Percentiles rank a stretch among this genome's conserved stretches.
These are phyloP conservation scores for Pseudoips prasinana DNA, from an alignment of 2,888 invertebrate species.

Conservation along the genomic window DNA sequence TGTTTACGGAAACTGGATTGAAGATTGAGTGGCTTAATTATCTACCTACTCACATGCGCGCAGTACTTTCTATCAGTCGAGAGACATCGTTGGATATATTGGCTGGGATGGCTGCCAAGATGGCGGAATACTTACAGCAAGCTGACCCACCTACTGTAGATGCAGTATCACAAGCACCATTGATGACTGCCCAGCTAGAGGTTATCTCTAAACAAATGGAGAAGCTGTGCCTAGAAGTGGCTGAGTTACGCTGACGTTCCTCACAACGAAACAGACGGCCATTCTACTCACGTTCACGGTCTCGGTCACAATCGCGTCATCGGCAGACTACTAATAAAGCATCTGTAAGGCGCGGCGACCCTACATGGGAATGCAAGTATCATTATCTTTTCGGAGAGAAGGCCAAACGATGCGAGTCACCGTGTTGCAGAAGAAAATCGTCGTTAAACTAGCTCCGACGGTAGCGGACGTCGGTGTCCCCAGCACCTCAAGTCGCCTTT, in stretches of 20 bases:
- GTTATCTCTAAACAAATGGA: background rate
- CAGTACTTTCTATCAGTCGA: background rate
- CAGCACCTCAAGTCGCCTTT: conserved; percentile 13
- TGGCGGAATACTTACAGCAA: background rate
- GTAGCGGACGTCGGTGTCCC: conserved; percentile 18
- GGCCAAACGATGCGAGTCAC: no score
- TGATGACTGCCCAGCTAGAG: background rate
- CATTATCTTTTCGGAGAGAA: no score
- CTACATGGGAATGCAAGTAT: no score
- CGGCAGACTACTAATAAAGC: background rate
- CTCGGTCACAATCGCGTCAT: background rate
- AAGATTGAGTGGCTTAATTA: no score
- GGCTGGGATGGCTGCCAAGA: background rate
- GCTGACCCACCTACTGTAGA: background rate
- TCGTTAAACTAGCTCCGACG: conserved; percentile 3
- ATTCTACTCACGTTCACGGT: background rate
- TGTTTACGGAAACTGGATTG: background rate
- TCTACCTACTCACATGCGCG: no score
- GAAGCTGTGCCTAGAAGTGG: background rate
- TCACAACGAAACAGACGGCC: background rate
- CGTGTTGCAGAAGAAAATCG: conserved; percentile 1
- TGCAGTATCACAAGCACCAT: background rate
- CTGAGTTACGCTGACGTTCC: background rate
- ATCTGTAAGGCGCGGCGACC: background rate
- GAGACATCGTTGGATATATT: background rate